Conservation (phyloP, 2,113 vertebrate genomes). For the Tragulus kanchil region DNA sequence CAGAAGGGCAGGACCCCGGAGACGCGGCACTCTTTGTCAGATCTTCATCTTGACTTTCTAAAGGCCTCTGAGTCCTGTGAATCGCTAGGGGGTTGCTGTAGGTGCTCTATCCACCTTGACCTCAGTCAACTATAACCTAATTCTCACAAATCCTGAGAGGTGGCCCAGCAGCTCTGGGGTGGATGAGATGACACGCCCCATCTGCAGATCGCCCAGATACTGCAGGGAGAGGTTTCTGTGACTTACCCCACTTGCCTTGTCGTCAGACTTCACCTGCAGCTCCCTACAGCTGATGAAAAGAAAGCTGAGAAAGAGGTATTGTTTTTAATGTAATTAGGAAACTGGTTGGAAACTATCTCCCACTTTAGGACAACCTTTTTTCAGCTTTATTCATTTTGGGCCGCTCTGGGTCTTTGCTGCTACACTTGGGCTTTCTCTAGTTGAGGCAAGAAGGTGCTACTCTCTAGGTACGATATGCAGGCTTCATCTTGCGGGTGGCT, state of each 20-base stretch:
- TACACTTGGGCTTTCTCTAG: neutral
- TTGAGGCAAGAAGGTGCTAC: neutral
- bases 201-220: neutral
- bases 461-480: neutral
- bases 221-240: neutral
- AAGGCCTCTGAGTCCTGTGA: neutral
- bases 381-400: neutral
- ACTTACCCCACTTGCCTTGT: too few relatives aligned
- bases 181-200: accelerated
- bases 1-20: neutral
- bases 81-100: neutral
- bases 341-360: neutral
- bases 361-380: neutral
- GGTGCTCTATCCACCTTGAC: neutral
- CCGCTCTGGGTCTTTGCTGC: neutral
- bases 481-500: neutral
- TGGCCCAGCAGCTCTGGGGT: neutral
- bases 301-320: slow-evolving; percentile 84
- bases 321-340: neutral
- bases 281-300: slow-evolving; percentile 55
- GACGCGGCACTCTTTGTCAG: neutral
- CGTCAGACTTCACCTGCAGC: slow-evolving; percentile 86
- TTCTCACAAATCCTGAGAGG: neutral
- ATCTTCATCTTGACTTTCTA: neutral
- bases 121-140: neutral